These are phyloP conservation scores for Catharus ustulatus DNA, from an alignment of 2,797 vertebrate species.

Conservation along the genomic window DNA sequence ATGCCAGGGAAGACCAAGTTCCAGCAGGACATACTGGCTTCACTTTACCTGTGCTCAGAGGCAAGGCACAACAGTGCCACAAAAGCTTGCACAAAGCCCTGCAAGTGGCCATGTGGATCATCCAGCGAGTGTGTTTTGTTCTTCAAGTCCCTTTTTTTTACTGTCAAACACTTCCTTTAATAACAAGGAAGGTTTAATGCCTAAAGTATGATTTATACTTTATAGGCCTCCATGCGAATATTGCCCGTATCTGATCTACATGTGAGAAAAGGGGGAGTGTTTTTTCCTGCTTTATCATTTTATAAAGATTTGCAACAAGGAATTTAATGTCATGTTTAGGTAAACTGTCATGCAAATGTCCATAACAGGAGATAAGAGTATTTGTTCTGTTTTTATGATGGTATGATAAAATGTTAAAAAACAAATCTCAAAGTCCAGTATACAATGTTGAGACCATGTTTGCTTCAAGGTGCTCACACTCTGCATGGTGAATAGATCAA, in stretches of 20 bases:
- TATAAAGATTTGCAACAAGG: background rate
- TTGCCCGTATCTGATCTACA: background rate
- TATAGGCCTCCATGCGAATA: rapidly evolving
- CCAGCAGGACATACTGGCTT: background rate
- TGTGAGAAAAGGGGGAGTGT: background rate
- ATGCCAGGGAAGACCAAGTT: background rate
- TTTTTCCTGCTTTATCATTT: background rate
- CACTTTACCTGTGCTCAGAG: background rate
- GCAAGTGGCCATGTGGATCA: rapidly evolving
- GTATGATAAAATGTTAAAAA: background rate
- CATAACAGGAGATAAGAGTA: background rate
- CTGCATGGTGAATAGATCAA: background rate
- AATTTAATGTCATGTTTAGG: background rate
- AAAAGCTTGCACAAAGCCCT: background rate
- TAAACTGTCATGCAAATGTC: background rate
- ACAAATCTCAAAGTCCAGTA: background rate
- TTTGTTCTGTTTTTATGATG: background rate
- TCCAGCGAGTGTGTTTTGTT: background rate
- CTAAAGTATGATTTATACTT: background rate
- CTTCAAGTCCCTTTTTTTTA: background rate
- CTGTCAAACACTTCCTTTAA: background rate
- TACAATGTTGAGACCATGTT: rapidly evolving
- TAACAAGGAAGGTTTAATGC: background rate
- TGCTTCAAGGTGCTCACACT: background rate
- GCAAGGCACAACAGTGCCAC: background rate